Evolutionary conservation across 2,888 invertebrate species (phyloP).

Genomic region (Sminthurinus aureus): DNA sequence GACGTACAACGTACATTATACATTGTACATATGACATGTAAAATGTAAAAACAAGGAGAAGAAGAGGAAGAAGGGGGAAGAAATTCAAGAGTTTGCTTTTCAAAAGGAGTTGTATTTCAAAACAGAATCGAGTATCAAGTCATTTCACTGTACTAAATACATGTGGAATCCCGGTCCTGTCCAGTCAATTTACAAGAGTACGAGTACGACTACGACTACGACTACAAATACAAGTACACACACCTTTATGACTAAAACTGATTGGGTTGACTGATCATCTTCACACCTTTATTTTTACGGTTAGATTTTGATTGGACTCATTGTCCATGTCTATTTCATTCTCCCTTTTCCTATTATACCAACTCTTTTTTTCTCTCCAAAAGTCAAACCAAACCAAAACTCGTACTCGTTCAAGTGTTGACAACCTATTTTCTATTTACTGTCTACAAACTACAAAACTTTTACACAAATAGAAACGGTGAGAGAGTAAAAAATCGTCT

Average conservation of each 20-base stretch:
- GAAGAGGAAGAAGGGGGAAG: neutral
- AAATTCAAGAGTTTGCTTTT: neutral
- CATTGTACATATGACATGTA: no score
- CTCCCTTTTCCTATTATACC: neutral
- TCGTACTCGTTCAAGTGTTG: neutral
- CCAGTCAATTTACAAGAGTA: neutral
- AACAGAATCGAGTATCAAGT: neutral
- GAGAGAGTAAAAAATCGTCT: no score
- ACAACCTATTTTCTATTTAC: neutral
- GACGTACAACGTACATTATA: no score
- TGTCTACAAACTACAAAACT: neutral
- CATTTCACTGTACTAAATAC: neutral
- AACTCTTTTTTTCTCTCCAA: neutral
- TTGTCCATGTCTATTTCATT: neutral
- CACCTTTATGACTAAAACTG: constrained; percentile 19
- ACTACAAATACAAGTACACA: neutral
- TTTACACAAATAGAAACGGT: no score
- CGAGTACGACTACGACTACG: neutral
- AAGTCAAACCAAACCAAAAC: neutral
- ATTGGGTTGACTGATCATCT: constrained; percentile 46
- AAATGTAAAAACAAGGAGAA: no score
- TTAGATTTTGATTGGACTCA: neutral
- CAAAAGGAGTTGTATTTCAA: neutral
- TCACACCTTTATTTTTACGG: constrained; percentile 1
- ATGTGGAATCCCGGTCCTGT: neutral